A percentile compares a stretch with the other conserved stretches of the same genome.
Conservation (phyloP, 2,113 vertebrate species). For the Cochlearius cochlearius region DNA sequence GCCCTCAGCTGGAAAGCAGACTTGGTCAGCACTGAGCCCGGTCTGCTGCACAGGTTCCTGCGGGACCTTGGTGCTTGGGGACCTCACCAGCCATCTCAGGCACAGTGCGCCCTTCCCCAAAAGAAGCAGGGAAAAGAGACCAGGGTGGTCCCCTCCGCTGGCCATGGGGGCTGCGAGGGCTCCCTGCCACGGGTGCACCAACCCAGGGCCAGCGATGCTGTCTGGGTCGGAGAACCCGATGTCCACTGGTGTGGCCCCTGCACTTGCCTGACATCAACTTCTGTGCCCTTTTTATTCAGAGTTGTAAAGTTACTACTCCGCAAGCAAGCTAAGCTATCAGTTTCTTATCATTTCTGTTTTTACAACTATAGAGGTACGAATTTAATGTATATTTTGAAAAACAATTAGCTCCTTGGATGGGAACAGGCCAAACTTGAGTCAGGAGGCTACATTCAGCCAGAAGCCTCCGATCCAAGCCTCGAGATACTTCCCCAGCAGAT, state of each 20-base stretch:
- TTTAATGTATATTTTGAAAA: neutral
- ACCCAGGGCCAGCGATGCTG: rapidly evolving
- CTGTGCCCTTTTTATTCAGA: neutral
- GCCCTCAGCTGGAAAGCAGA: neutral
- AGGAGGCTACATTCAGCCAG: neutral
- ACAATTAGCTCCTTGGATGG: neutral
- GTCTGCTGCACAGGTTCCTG: rapidly evolving
- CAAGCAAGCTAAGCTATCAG: too few species aligned
- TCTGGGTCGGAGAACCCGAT: neutral
- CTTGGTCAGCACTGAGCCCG: rapidly evolving
- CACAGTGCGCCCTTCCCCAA: rapidly evolving
- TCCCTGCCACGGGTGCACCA: rapidly evolving
- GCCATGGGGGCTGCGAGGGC: neutral
- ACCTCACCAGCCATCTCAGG: rapidly evolving
- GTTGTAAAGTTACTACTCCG: rapidly evolving
- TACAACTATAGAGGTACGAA: neutral
- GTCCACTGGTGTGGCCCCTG: rapidly evolving
- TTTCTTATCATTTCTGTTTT: rapidly evolving
- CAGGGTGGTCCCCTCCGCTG: rapidly evolving
- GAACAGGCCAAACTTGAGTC: neutral
- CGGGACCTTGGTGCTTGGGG: rapidly evolving
- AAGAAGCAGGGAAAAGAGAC: neutral
- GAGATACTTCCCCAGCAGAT: neutral
- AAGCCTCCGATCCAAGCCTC: neutral
- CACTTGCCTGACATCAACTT: rapidly evolving